A percentile compares a stretch with the other conserved stretches of the same genome.
Evolutionary conservation across 2,888 invertebrate genomes (phyloP).

Genomic region (Podotricha telesiphe): DNA sequence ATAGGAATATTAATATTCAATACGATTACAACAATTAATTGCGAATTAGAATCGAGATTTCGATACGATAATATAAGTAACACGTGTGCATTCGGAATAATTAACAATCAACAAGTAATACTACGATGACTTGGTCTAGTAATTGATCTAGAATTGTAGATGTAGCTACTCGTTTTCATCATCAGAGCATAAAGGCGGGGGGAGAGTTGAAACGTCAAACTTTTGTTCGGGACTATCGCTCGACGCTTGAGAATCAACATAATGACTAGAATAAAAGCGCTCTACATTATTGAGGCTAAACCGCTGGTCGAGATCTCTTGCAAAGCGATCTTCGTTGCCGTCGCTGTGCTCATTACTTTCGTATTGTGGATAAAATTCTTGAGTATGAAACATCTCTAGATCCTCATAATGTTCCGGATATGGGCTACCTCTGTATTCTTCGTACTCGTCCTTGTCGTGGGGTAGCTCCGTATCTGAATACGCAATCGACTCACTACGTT

Average conservation of each 20-base stretch:
- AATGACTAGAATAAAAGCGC: conserved; percentile 78
- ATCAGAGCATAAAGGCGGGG: conserved; percentile 90
- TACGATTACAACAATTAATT: conserved; percentile 70
- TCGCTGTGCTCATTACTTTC: conserved; percentile 60
- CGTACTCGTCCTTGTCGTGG: conserved; percentile 75
- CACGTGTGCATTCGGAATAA: conserved; percentile 55
- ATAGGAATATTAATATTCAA: conserved; percentile 65
- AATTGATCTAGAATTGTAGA: conserved; percentile 37
- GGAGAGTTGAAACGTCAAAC: conserved; percentile 89
- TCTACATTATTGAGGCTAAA: conserved; percentile 79
- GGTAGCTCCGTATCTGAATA: conserved; percentile 76
- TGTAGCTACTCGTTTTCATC: conserved; percentile 85
- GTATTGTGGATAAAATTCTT: conserved; percentile 78
- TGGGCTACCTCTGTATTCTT: conserved; percentile 74
- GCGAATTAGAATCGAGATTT: conserved; percentile 66
- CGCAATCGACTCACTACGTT: conserved; percentile 73
- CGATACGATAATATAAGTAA: conserved; percentile 57
- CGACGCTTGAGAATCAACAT: conserved; percentile 85
- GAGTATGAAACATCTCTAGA: conserved; percentile 75
- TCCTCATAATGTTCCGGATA: conserved; percentile 79
- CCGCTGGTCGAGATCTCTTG: conserved; percentile 75
- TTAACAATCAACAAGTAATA: conserved; percentile 56
- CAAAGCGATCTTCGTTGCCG: conserved; percentile 59
- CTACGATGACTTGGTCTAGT: conserved; percentile 45
- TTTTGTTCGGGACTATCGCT: conserved; percentile 88